Evolutionary conservation across 2,113 vertebrate genomes (phyloP).

Genomic region (Pteronura brasiliensis): DNA sequence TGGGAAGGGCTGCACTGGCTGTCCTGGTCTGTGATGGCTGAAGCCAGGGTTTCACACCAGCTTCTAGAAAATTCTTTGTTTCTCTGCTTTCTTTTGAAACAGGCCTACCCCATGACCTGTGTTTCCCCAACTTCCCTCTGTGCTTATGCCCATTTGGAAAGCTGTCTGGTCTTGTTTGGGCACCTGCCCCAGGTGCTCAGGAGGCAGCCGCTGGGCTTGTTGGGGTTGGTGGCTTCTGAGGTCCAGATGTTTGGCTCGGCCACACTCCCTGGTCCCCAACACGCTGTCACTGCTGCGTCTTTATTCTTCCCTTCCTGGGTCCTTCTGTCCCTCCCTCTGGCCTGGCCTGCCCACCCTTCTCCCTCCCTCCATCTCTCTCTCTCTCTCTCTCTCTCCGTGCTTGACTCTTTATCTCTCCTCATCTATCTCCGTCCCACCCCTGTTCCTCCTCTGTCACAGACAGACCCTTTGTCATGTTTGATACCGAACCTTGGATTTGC

Average conservation of each 20-base stretch:
- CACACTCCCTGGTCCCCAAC: neutral
- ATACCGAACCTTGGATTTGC: too few relatives aligned
- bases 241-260: neutral
- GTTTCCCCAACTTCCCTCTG: neutral
- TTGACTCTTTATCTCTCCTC: neutral
- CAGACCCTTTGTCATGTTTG: neutral
- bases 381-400: fast-evolving
- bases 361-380: too few relatives aligned
- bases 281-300: fast-evolving
- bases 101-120: fast-evolving
- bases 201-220: neutral
- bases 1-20: neutral
- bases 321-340: neutral
- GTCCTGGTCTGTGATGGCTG: neutral
- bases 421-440: neutral
- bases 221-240: neutral
- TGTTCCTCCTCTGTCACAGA: neutral
- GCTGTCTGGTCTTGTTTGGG: neutral
- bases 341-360: neutral
- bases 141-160: neutral
- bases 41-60: too few relatives aligned
- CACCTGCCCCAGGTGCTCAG: neutral
- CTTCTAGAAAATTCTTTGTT: neutral
- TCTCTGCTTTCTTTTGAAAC: neutral
- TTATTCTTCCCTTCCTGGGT: too few relatives aligned